These are phyloP conservation scores for Tetranychus piercei DNA, from an alignment of 2,888 invertebrate species.

Conservation along the genomic window DNA sequence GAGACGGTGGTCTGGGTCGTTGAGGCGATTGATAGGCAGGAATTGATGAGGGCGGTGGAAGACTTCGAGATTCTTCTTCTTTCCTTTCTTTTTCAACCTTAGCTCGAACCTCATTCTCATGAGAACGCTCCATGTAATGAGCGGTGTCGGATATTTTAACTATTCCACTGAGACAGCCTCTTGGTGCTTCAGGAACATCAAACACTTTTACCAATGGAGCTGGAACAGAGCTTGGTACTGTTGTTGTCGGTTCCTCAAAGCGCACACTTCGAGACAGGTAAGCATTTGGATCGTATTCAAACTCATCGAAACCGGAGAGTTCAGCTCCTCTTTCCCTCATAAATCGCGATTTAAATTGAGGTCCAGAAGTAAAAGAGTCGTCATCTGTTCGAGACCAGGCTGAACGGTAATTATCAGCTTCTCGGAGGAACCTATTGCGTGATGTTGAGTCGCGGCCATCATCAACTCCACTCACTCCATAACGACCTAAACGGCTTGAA, in stretches of 20 bases:
- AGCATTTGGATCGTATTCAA: slow-evolving; percentile 13
- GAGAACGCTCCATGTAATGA: slow-evolving; percentile 66
- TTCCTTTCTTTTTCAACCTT: slow-evolving; percentile 39
- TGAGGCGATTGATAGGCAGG: slow-evolving; percentile 22
- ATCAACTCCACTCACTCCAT: slow-evolving; percentile 4
- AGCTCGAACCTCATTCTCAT: slow-evolving; percentile 50
- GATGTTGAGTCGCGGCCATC: slow-evolving; percentile 5
- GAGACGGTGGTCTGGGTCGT: slow-evolving; percentile 36
- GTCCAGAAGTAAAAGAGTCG: slow-evolving; percentile 16
- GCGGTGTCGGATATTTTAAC: slow-evolving; percentile 68
- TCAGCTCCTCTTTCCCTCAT: slow-evolving; percentile 21
- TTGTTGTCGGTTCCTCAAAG: slow-evolving; percentile 39
- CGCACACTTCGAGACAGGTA: slow-evolving; percentile 41
- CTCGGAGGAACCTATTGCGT: slow-evolving; percentile 11
- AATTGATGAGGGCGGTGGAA: slow-evolving; percentile 24
- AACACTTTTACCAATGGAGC: slow-evolving; percentile 42
- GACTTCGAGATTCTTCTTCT: slow-evolving; percentile 21
- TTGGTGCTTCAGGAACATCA: slow-evolving; percentile 71
- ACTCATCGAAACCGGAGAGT: slow-evolving; percentile 23
- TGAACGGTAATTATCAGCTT: slow-evolving; percentile 37
- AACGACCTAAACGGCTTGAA: slow-evolving; percentile 1
- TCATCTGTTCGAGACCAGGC: slow-evolving; percentile 35
- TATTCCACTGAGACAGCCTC: slow-evolving; percentile 63
- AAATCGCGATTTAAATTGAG: slow-evolving; percentile 22
- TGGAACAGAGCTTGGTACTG: slow-evolving; percentile 32